Base-by-base conservation (phyloP, 2,888 invertebrate genomes). In the Pelosia muscerda region DNA sequence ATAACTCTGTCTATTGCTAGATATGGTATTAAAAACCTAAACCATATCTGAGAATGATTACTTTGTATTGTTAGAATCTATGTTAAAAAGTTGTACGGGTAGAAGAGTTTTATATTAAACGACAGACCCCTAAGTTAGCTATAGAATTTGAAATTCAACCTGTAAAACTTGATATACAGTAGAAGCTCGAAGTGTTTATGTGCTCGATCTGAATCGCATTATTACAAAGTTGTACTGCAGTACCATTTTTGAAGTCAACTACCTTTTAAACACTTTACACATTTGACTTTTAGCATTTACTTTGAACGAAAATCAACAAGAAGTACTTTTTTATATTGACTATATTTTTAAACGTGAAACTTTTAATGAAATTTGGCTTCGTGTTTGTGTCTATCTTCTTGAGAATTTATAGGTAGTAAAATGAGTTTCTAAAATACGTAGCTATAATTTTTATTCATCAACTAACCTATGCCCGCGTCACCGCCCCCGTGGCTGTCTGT, bases 221-320 rank as follows among this genome's bases (percentile, higher is more conserved):
- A 22, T 59, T 38, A 61, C 55, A 55, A 56, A 61, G 61, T 66
- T 38, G 22, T 42, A 28, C n/a, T 61, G 55, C 42, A 54, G n/a
- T 34, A 15, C 28, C 38, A 8, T 13, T 8, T 15, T 38, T 38
- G 15, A 59, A 59, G 59, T 59, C 8, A 26, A 61, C 28, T 56
- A 31, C 42, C 57, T 62, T 31, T 63, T 67, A 63, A n/a, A 58
- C 63, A 58, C 57, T 58, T 63, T 62, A 55, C 67, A 63, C 57
- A 58, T 57, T 67, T 63, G 63, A 67, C 67, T 63, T 67, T 67
- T 63, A 63, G 57, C 57, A 63, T 67, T 67, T 31, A 63, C 57
- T 57, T n/a, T 2, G 31, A 26, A 67, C 49, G 63, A 67, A 63
- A 67, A 59, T 38, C 11, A 63, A 58, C n/a, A 54, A 58, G 26